Evolutionary conservation across 1,140 invertebrate species (phyloP).

Genomic region (Rhopalosiphum maidis): DNA sequence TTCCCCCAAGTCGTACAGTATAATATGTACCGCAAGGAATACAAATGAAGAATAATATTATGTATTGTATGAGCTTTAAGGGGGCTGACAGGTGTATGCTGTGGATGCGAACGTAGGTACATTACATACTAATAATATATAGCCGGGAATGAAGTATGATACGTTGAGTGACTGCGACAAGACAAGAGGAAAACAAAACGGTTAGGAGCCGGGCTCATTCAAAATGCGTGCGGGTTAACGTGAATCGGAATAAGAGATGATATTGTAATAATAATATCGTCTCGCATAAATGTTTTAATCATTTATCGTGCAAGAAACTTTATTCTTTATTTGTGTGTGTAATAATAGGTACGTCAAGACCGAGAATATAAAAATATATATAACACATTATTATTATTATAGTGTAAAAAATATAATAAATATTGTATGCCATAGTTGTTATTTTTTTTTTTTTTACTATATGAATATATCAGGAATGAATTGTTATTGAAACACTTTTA

Average conservation of each 20-base stretch:
- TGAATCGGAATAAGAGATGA: constrained; percentile 24
- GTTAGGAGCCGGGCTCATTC: constrained; percentile 21
- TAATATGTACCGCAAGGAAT: background rate
- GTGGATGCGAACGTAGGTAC: background rate
- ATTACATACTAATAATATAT: background rate
- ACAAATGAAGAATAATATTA: constrained; percentile 36
- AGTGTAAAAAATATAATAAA: background rate
- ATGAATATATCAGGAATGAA: background rate
- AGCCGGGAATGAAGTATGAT: constrained; percentile 26
- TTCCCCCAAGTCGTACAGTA: background rate
- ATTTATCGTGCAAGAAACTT: background rate
- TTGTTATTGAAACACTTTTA: background rate
- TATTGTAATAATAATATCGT: constrained; percentile 18
- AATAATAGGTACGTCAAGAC: background rate
- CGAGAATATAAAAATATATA: background rate
- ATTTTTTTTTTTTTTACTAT: background rate
- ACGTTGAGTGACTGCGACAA: constrained; percentile 25
- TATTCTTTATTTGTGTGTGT: constrained; percentile 12
- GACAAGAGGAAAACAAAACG: constrained; percentile 40
- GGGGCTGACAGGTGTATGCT: background rate
- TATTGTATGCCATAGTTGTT: background rate
- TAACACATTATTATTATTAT: background rate
- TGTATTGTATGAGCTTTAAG: constrained; percentile 15
- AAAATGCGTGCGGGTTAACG: constrained; percentile 22
- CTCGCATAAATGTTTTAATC: constrained; percentile 32